Conservation (phyloP, 1,140 invertebrate genomes). For the Bactericera cockerelli region DNA sequence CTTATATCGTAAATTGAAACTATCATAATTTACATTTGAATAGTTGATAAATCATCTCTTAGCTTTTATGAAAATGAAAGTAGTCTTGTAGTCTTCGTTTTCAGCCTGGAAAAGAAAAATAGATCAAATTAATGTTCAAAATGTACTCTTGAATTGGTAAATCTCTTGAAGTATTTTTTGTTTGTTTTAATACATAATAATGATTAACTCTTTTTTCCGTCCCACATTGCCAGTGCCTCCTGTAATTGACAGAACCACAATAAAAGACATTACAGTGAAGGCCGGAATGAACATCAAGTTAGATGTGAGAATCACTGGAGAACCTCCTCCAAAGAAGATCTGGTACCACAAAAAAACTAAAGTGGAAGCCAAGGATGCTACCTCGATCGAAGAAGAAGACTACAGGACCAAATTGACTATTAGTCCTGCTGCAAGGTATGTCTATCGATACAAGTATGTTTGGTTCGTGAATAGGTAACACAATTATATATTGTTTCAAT, state of each 20-base stretch:
- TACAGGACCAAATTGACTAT: constrained; percentile 71
- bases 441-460: no score
- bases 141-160: no score
- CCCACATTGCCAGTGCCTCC: constrained; percentile 61
- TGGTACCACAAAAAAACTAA: constrained; percentile 73
- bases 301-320: constrained; percentile 77
- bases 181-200: no score
- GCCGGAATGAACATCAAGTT: constrained; percentile 70
- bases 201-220: no score
- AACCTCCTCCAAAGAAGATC: constrained; percentile 68
- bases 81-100: constrained; percentile 86
- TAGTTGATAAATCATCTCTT: no score
- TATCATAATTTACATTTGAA: no score
- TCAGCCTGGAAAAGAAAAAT: constrained; percentile 36
- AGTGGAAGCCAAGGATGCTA: constrained; percentile 43
- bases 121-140: not conserved
- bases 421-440: constrained; percentile 47
- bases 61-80: constrained; percentile 67
- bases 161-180: no score
- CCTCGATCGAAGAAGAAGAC: constrained; percentile 69
- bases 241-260: constrained; percentile 75
- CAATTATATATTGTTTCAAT: no score
- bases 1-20: no score
- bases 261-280: constrained; percentile 73
- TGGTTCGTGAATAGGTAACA: no score